These are phyloP conservation scores for Nothocercus nigrocapillus DNA, from an alignment of 2,113 vertebrate genomes.

Conservation along the genomic window DNA sequence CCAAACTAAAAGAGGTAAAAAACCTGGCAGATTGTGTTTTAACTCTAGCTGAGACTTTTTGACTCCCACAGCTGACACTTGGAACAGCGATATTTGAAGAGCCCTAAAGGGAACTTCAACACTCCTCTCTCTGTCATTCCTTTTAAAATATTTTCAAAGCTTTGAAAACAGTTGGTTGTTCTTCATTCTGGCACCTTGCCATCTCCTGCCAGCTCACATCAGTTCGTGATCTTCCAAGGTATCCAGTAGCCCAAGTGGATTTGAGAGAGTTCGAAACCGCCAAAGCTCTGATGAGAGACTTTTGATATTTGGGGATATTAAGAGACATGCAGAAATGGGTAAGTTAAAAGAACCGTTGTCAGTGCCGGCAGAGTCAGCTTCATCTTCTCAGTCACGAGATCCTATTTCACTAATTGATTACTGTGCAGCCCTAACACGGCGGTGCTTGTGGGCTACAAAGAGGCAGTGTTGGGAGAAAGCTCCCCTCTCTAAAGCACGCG, in stretches of 20 bases:
- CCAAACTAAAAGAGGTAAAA: not conserved
- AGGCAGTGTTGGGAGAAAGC: constrained; percentile 51
- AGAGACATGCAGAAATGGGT: not conserved
- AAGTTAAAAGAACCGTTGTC: constrained; percentile 69
- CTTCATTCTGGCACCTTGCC: constrained; percentile 27
- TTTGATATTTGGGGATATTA: constrained; percentile 50
- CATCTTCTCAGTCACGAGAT: constrained; percentile 46
- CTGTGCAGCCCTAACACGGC: constrained; percentile 15
- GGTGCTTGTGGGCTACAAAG: constrained; percentile 25
- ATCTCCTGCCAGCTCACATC: constrained; percentile 44
- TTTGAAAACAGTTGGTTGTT: constrained; percentile 62
- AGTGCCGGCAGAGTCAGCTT: constrained; percentile 44
- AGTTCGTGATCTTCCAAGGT: constrained; percentile 39
- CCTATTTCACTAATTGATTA: constrained; percentile 43
- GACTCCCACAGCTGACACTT: constrained; percentile 40
- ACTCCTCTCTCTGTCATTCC: constrained; percentile 47
- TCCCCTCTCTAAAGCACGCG: not conserved
- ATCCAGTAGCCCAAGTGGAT: constrained; percentile 17
- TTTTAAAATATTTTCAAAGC: constrained; percentile 72
- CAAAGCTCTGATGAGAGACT: constrained; percentile 44
- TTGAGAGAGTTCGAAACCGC: constrained; percentile 31
- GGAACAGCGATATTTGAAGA: constrained; percentile 23
- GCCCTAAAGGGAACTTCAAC: constrained; percentile 56
- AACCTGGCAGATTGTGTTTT: constrained; percentile 38
- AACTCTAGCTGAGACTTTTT: constrained; percentile 41